Evolutionary conservation across 2,797 vertebrate genomes (phyloP), one percentile per base, ranked within the genome.

Genomic region (Esox lucius): DNA sequence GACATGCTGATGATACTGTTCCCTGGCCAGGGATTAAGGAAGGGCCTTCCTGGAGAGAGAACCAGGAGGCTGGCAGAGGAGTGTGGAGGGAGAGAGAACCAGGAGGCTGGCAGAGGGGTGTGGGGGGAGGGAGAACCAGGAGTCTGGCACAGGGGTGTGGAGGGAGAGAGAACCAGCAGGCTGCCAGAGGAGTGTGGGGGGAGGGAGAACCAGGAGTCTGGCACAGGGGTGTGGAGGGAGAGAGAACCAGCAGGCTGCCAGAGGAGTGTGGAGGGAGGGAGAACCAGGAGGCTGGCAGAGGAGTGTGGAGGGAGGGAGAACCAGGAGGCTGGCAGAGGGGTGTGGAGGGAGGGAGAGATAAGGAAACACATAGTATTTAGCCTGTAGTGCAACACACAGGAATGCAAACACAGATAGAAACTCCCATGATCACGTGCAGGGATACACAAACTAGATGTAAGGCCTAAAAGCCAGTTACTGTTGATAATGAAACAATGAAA

Each of bases 21-120:
- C 80, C 77, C 83, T 90, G 88, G 88, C 85, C 28, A 72, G n/a
- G 72, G 80, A 84, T 87, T 84, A 90, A 87, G 80, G 87, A 80
- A 82, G 85, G 75, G 22, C 72, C 81, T 77, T 75, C 39, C 71
- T 77, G 22, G 11, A 26, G 16, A 77, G 85, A 83, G 70, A 83
- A 73, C 67, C 67, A 62, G 16, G 61, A 35, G 31, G 11, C 1
- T 75, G n/a, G 72, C 51, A 74, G n/a, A 46, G 22, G 61, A 19
- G 39, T 46, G 17, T 9, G 26, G 65, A 24, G 24, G 31, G 35
- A 68, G 35, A 19, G 71, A 65, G n/a, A n/a, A 73, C 67, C 67
- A 62, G 16, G 61, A 35, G 31, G 11, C 1, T 75, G n/a, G 72
- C 51, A 74, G n/a, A 46, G 22, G 61, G 19, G 39, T 46, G 17